phyloP scores from a whole-genome alignment of 2,113 vertebrate species.

The Pelmatolapia mariae region DNA sequence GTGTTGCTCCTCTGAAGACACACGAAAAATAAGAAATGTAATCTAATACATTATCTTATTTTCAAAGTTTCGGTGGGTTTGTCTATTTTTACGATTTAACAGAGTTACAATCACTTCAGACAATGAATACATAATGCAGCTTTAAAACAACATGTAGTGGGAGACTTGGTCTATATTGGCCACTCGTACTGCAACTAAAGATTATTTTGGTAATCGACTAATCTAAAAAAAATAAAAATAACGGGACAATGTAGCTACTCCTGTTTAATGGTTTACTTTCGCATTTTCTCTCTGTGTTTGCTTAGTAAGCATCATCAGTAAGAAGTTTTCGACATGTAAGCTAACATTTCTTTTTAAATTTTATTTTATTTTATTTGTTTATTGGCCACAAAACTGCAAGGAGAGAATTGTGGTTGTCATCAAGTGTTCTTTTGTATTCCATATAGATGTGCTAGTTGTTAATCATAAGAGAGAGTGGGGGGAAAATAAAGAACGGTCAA shows the following conservation, averaged over 20 bases:
- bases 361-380: background rate
- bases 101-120: background rate
- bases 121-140: background rate
- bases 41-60: background rate
- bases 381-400: background rate
- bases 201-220: background rate
- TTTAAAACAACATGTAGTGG: background rate
- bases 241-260: background rate
- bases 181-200: background rate
- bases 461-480: background rate
- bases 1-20: background rate
- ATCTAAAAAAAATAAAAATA: background rate
- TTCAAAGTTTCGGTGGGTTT: background rate
- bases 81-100: background rate
- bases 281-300: accelerated
- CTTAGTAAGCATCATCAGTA: background rate
- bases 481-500: background rate
- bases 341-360: background rate
- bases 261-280: background rate
- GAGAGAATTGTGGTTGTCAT: background rate
- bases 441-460: background rate
- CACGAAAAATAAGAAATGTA: too few species aligned
- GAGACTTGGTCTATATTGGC: background rate
- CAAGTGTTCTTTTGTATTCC: background rate
- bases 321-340: background rate